These are phyloP conservation scores for Cheilosia urbana DNA, from an alignment of 2,888 invertebrate species.

Conservation along the genomic window DNA sequence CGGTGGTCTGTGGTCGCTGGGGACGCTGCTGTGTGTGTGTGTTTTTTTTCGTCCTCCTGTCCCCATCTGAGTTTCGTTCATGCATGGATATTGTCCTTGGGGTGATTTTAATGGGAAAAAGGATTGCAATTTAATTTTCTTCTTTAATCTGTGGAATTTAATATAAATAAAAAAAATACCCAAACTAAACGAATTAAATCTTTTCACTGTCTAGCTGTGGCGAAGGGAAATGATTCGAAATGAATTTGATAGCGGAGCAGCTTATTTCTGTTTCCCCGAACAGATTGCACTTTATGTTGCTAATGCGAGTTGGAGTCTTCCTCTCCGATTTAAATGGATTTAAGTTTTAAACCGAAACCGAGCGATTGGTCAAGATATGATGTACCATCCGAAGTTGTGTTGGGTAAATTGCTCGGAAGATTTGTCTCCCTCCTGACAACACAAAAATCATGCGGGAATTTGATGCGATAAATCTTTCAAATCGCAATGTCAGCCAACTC, in stretches of 20 bases:
- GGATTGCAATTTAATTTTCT: conserved; percentile 67
- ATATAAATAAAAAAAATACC: conserved; percentile 2
- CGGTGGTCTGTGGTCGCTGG: conserved; percentile 68
- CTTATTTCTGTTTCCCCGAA: neutral
- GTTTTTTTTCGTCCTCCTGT: conserved; percentile 11
- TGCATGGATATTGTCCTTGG: conserved; percentile 59
- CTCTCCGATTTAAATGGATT: too few relatives aligned
- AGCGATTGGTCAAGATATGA: too few relatives aligned
- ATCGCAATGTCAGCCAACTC: too few relatives aligned
- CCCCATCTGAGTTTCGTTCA: conserved; percentile 36
- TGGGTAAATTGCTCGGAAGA: too few relatives aligned
- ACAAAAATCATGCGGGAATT: too few relatives aligned
- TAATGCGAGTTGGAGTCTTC: neutral
- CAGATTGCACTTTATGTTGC: neutral
- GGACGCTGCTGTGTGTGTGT: conserved; percentile 5
- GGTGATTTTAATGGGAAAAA: conserved; percentile 55
- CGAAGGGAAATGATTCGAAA: neutral
- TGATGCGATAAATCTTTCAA: too few relatives aligned
- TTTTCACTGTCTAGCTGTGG: conserved; percentile 6
- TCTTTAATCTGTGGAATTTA: conserved; percentile 52
- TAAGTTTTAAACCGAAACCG: too few relatives aligned
- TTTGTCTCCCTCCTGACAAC: too few relatives aligned
- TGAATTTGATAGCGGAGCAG: neutral
- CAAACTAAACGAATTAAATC: conserved; percentile 25
- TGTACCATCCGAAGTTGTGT: too few relatives aligned